A percentile compares a stretch with the other conserved stretches of the same genome.
These are phyloP conservation scores for Drosophila azteca DNA, from an alignment of 1,140 invertebrate genomes.

Conservation along the genomic window DNA sequence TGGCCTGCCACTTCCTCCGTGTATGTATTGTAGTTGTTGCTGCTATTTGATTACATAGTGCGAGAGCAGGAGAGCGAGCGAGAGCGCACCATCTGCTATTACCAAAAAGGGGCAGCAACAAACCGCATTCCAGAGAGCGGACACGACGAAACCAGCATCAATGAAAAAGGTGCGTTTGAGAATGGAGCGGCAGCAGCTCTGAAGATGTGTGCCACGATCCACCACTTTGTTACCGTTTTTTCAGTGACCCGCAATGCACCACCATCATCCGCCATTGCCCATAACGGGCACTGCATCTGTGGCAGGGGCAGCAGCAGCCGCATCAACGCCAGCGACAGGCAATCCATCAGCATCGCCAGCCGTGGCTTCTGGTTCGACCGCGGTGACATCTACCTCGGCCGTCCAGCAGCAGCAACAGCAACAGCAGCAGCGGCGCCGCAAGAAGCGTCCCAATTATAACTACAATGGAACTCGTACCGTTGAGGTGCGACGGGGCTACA, in stretches of 20 bases:
- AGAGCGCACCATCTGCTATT: constrained; percentile 47
- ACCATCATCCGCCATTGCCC: constrained; percentile 75
- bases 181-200: neutral
- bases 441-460: constrained; percentile 84
- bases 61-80: constrained; percentile 38
- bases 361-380: constrained; percentile 17
- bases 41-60: constrained; percentile 48
- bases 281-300: constrained; percentile 49
- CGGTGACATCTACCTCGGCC: constrained; percentile 7
- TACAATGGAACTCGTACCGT: constrained; percentile 89
- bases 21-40: constrained; percentile 25
- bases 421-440: constrained; percentile 78
- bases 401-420: constrained; percentile 43
- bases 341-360: constrained; percentile 16
- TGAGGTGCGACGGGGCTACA: constrained; percentile 92
- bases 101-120: constrained; percentile 59
- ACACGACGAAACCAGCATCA: constrained; percentile 41
- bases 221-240: constrained; percentile 17
- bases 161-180: constrained; percentile 68
- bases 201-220: constrained; percentile 32
- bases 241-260: constrained; percentile 66
- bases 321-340: constrained; percentile 2
- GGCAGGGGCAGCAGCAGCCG: constrained; percentile 6
- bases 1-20: constrained; percentile 50
- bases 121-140: constrained; percentile 69